phyloP scores from a whole-genome alignment of 2,888 invertebrate species.

The Polyommatus iphigenia region DNA sequence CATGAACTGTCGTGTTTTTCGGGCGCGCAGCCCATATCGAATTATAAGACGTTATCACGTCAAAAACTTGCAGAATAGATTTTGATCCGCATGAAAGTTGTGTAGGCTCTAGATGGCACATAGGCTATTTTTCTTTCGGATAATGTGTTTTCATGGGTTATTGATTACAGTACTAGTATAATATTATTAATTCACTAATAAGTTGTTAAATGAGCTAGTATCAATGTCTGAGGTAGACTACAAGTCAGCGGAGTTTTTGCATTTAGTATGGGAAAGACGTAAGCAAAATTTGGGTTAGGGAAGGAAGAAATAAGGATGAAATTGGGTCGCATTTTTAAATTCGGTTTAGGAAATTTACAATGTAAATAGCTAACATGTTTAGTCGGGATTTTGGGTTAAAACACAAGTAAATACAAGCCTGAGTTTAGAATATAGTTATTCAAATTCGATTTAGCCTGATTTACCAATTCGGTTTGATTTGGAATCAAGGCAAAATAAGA shows the following conservation, averaged over 20 bases:
- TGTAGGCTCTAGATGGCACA: no score
- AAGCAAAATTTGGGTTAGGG: background rate
- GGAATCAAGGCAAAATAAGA: background rate
- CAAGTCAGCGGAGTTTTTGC: background rate
- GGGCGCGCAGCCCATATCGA: no score
- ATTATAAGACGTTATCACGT: no score
- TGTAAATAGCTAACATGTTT: background rate
- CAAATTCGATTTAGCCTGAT: conserved; percentile 13
- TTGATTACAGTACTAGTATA: no score
- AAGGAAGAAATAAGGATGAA: background rate
- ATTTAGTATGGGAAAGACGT: background rate
- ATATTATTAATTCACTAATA: no score
- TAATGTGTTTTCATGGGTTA: no score
- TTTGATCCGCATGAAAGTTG: no score
- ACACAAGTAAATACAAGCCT: conserved; percentile 26
- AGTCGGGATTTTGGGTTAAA: conserved; percentile 33
- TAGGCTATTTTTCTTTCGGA: no score
- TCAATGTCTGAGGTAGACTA: no score
- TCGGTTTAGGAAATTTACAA: background rate
- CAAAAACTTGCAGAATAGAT: no score
- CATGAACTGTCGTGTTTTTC: no score
- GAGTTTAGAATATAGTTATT: conserved; percentile 1
- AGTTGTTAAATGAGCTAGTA: no score
- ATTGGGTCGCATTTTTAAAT: background rate
- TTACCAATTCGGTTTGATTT: background rate